Base-by-base conservation (phyloP, 2,113 vertebrate genomes). In the Microtus richardsoni region DNA sequence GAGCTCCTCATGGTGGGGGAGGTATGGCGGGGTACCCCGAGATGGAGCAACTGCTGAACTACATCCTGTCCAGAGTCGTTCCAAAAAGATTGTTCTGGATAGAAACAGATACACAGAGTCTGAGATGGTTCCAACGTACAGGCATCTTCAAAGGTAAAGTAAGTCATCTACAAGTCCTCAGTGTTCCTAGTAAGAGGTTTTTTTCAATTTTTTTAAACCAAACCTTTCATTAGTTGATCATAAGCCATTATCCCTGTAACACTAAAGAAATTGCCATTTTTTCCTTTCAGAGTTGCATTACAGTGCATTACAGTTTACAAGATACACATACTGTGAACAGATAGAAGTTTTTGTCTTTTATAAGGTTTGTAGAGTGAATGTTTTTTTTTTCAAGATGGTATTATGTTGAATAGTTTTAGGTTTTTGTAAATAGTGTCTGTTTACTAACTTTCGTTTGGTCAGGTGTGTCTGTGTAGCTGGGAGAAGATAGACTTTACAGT, bases 291-390 rank as follows among this genome's bases (percentile, higher is more conserved):
- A 96, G 80, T 80, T 66, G 52, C 1, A 10, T 97, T 98, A 93
- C 97, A 98, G 71, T 97, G 96, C 96, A 97, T 98, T 98, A 97
- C 98, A 98, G 98, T 98, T 98, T 98, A 98, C 97, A 89, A 97
- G 98, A 97, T 96, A 98, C 92, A 93, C 89, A 98, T 98, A 98
- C 98, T 99, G 98, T 99, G 98, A 99, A 98, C 92, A 98, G 95
- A 94, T 97, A 96, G 4, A 96, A 94, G 97, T 98, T 98, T 98
- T 98, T 98, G 94, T 98, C 64, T 98, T 98, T 98, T 98, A 97
- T 98, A 98, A 95, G 92, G 96, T 98, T 98, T 98, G 95, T 97
- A 97, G 94, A 97, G 1, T 98, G 98, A 97, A 68, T 98, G 93
- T 96, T 93, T 97, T 98, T 97, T 97, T 97, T 97, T 58, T 54